A percentile compares a stretch with the other conserved stretches of the same genome.
These are phyloP conservation scores for Drosophila dives DNA, from an alignment of 2,888 invertebrate species.

Conservation along the genomic window DNA sequence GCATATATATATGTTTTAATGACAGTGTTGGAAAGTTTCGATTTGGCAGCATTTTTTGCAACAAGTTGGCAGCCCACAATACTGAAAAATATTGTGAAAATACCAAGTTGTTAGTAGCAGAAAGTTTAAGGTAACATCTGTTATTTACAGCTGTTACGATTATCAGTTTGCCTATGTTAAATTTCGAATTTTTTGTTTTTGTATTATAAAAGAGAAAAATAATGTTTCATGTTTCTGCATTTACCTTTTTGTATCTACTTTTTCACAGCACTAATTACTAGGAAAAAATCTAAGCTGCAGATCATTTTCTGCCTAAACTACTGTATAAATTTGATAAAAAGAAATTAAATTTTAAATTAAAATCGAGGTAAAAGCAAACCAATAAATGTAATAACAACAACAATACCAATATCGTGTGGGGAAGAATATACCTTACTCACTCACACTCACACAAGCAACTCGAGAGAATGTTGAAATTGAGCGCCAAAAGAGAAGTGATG, in stretches of 20 bases:
- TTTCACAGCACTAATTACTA: neutral
- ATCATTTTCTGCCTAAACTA: neutral
- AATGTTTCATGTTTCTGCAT: neutral
- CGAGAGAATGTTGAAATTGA: conserved; percentile 41
- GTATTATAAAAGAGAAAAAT: neutral
- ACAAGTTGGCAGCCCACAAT: conserved; percentile 43
- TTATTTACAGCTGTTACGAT: conserved; percentile 10
- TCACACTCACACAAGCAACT: conserved; percentile 8
- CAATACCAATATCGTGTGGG: conserved; percentile 13
- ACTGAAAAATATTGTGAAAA: conserved; percentile 25
- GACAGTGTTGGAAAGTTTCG: conserved; percentile 43
- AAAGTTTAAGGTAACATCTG: conserved; percentile 26
- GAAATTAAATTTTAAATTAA: conserved; percentile 15
- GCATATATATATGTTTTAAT: conserved; percentile 39
- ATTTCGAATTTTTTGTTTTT: conserved; percentile 20
- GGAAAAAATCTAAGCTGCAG: neutral
- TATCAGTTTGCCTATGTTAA: conserved; percentile 14
- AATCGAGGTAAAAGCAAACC: conserved; percentile 20
- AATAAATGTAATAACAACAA: conserved; percentile 34
- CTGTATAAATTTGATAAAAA: neutral
- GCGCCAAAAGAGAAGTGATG: conserved; percentile 42
- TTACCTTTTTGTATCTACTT: neutral
- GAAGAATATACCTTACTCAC: conserved; percentile 32
- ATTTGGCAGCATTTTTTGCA: conserved; percentile 34
- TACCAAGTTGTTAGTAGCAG: conserved; percentile 18